Evolutionary conservation across 2,888 invertebrate genomes (phyloP).

Genomic region (Orchesella flavescens): DNA sequence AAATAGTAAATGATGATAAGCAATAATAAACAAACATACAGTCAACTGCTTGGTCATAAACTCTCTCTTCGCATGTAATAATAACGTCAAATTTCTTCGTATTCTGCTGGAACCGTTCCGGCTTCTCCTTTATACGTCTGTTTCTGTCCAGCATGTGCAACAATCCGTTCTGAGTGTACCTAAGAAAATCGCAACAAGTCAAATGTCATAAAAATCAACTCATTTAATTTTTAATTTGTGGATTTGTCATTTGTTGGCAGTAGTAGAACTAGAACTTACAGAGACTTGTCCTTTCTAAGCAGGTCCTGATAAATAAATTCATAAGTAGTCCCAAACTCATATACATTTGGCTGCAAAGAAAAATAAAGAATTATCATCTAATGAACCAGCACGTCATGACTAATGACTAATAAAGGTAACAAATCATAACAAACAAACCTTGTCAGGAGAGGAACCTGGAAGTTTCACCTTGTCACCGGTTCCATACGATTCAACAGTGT

Average conservation of each 20-base stretch:
- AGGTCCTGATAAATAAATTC: slow-evolving; percentile 97
- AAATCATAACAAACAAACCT: slow-evolving; percentile 42
- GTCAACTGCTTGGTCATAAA: slow-evolving; percentile 98
- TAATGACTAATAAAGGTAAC: neutral
- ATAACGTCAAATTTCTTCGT: slow-evolving; percentile 94
- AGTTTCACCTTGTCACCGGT: slow-evolving; percentile 97
- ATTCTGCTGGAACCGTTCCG: slow-evolving; percentile 94
- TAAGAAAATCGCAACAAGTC: slow-evolving; percentile 73
- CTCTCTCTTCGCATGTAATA: slow-evolving; percentile 97
- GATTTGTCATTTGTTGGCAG: too few relatives aligned
- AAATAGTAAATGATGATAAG: too few relatives aligned
- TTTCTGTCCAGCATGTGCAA: slow-evolving; percentile 99
- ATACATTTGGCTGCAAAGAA: slow-evolving; percentile 85
- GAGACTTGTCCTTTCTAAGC: slow-evolving; percentile 89
- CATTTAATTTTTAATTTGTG: too few relatives aligned
- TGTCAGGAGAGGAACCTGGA: slow-evolving; percentile 81
- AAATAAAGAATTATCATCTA: neutral
- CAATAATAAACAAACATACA: slow-evolving; percentile 78
- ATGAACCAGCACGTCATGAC: too few relatives aligned
- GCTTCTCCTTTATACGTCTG: slow-evolving; percentile 92
- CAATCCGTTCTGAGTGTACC: slow-evolving; percentile 97
- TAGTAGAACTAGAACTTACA: too few relatives aligned
- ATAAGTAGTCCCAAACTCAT: slow-evolving; percentile 96
- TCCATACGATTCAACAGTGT: slow-evolving; percentile 93
- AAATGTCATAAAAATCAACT: too few relatives aligned